phyloP scores from a whole-genome alignment of 2,113 vertebrate genomes.

The Rhynchomys soricoides region DNA sequence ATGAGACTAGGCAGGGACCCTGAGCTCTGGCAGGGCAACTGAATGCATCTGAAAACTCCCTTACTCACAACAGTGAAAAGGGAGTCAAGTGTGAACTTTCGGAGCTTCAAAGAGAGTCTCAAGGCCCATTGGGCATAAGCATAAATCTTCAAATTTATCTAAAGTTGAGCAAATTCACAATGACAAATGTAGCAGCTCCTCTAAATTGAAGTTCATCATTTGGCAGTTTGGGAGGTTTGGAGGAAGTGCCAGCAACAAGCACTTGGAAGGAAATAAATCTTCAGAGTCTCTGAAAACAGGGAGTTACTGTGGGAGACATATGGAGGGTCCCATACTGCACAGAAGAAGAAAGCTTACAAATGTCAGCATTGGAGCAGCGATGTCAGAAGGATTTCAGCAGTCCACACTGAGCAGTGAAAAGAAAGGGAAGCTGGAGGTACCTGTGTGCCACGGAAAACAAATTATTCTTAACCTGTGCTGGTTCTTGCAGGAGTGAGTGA shows the following conservation, averaged over 20 bases:
- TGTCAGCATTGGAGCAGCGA: slow-evolving; percentile 77
- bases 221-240: slow-evolving; percentile 81
- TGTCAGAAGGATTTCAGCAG: slow-evolving; percentile 63
- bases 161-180: slow-evolving; percentile 82
- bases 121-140: slow-evolving; percentile 60
- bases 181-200: slow-evolving; percentile 81
- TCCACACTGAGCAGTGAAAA: slow-evolving; percentile 3
- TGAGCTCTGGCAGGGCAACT: not conserved
- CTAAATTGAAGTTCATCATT: slow-evolving; percentile 84
- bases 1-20: not conserved
- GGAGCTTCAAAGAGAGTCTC: slow-evolving; percentile 62
- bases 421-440: not conserved
- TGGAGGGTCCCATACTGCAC: slow-evolving; percentile 80
- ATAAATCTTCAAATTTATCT: slow-evolving; percentile 77
- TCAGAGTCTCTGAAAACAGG: slow-evolving; percentile 81
- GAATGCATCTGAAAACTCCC: not conserved
- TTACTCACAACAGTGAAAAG: slow-evolving; percentile 33
- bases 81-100: slow-evolving; percentile 55
- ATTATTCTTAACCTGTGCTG: slow-evolving; percentile 34
- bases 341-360: slow-evolving; percentile 82
- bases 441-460: not conserved
- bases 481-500: not conserved
- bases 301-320: slow-evolving; percentile 81
- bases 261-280: slow-evolving; percentile 83
- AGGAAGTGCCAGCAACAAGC: slow-evolving; percentile 82